Percentiles rank a stretch among this genome's conserved stretches.
Conservation (phyloP, 1,140 invertebrate species). For the Drosophila sp. region DNA sequence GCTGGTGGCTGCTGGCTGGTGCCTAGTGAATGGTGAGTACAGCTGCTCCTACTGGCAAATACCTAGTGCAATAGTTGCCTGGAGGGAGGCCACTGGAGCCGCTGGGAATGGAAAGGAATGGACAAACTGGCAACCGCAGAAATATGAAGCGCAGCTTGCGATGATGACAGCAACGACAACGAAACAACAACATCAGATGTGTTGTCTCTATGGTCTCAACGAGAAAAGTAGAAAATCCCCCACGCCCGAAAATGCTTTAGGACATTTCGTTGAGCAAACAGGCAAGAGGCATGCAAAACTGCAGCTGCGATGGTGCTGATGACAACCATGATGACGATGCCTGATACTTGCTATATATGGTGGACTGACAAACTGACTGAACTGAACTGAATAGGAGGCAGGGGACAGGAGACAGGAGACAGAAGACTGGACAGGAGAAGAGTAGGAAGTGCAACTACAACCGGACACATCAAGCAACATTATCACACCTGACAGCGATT, state of each 20-base stretch:
- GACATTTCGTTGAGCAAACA: slow-evolving; percentile 73
- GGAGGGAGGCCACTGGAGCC: slow-evolving; percentile 5
- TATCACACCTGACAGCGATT: slow-evolving; percentile 74
- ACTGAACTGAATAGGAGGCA: too few relatives aligned
- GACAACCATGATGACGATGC: slow-evolving; percentile 35
- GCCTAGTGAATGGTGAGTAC: slow-evolving; percentile 9
- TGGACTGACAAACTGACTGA: slow-evolving; percentile 67
- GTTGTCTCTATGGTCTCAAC: slow-evolving; percentile 24
- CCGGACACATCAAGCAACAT: slow-evolving; percentile 45
- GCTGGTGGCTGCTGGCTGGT: slow-evolving; percentile 22
- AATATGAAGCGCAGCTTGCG: slow-evolving; percentile 62
- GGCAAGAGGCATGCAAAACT: slow-evolving; percentile 66
- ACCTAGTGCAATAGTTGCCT: slow-evolving; percentile 53
- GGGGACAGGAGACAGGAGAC: too few relatives aligned
- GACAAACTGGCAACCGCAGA: slow-evolving; percentile 66
- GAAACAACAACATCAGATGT: slow-evolving; percentile 20
- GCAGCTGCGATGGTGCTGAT: slow-evolving; percentile 50
- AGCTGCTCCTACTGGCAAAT: slow-evolving; percentile 59
- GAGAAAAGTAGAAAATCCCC: slow-evolving; percentile 46
- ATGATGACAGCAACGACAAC: slow-evolving; percentile 13
- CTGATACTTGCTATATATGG: slow-evolving; percentile 14
- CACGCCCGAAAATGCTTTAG: slow-evolving; percentile 61
- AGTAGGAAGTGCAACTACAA: slow-evolving; percentile 5
- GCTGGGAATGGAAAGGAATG: slow-evolving; percentile 13
- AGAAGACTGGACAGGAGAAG: background rate